Percentiles rank a stretch among this genome's conserved stretches.
Conservation (phyloP, 2,113 vertebrate genomes). For the Centrocercus urophasianus region DNA sequence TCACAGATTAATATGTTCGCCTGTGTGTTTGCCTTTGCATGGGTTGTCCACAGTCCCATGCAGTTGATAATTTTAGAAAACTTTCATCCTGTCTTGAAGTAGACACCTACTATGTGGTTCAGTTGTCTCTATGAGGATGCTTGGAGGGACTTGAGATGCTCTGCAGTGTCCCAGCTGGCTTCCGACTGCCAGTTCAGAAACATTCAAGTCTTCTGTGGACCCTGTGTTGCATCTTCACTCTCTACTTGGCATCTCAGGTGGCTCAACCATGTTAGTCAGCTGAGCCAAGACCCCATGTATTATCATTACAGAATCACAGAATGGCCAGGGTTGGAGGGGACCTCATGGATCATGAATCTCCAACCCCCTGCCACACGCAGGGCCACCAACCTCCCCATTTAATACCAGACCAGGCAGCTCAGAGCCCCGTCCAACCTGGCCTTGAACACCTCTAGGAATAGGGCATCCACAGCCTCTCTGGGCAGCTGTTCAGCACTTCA, state of each 20-base stretch:
- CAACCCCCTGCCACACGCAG: no score
- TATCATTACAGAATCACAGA: no score
- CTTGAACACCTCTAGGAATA: no score
- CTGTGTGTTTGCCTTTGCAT: neutral
- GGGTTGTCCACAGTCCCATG: neutral
- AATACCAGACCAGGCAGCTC: no score
- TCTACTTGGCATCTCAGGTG: neutral
- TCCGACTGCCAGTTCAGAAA: neutral
- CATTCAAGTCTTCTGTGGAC: neutral
- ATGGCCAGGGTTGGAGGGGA: no score
- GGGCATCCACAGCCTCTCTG: no score
- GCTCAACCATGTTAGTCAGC: rapidly evolving
- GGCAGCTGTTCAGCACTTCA: no score
- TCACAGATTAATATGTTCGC: neutral
- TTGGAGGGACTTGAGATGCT: neutral
- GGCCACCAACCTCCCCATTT: no score
- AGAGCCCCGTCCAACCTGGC: no score
- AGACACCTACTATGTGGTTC: neutral
- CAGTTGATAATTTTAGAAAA: neutral
- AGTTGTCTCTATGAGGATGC: neutral
- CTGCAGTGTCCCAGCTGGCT: neutral
- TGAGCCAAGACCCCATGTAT: neutral
- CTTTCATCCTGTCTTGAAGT: neutral
- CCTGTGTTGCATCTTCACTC: neutral
- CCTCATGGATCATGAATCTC: no score